Conservation (phyloP, 2,113 vertebrate species). For the Myotis yumanensis region DNA sequence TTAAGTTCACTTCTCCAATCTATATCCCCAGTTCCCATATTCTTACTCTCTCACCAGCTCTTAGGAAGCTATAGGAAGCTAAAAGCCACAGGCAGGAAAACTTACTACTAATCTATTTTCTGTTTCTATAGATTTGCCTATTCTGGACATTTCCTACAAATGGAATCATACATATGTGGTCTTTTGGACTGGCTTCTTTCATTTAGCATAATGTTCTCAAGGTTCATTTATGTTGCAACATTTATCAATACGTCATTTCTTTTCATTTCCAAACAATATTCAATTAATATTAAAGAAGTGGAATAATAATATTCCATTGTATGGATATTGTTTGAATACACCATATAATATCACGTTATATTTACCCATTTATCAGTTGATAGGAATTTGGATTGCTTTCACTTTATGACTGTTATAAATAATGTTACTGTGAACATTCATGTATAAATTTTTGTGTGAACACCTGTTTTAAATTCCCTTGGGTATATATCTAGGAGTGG, state of each 20-base stretch:
- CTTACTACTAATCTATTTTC: not conserved
- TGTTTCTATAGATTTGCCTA: not conserved
- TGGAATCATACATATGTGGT: not conserved
- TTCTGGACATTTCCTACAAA: not conserved
- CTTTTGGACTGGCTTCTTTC: slow-evolving; percentile 40
- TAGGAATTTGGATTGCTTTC: slow-evolving; percentile 27
- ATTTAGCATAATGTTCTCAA: not conserved
- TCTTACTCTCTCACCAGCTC: slow-evolving; percentile 39
- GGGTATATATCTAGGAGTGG: not conserved
- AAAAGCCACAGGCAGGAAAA: no score
- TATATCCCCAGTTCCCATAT: slow-evolving; percentile 8
- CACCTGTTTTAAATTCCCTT: slow-evolving; percentile 20
- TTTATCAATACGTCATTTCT: slow-evolving; percentile 4
- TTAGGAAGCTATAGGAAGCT: slow-evolving; percentile 14
- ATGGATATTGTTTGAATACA: not conserved
- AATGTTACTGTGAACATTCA: slow-evolving; percentile 40
- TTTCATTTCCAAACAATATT: slow-evolving; percentile 47
- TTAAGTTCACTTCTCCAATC: slow-evolving; percentile 53
- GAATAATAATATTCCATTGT: not conserved
- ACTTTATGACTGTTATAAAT: slow-evolving; percentile 22
- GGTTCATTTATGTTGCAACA: not conserved
- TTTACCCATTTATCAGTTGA: not conserved
- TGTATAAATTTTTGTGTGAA: slow-evolving; percentile 40
- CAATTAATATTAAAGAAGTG: not conserved
- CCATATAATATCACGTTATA: not conserved